Conservation (phyloP, 2,113 vertebrate species). For the Ciconia stormi region DNA sequence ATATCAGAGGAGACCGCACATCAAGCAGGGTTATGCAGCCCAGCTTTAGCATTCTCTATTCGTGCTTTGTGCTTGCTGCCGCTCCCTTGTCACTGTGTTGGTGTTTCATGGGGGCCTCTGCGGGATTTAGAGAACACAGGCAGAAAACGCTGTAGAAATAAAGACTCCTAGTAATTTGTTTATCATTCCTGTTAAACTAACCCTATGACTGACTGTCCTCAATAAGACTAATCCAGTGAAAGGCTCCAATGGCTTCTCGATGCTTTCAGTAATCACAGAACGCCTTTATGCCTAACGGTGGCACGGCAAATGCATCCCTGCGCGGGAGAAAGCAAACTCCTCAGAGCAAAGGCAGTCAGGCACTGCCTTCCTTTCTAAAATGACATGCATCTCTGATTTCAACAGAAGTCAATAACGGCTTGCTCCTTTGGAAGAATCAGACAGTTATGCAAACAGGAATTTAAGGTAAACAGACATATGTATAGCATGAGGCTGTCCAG, state of each 20-base stretch:
- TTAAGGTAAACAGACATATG: neutral
- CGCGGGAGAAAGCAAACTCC: neutral
- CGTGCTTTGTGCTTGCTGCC: conserved; percentile 8
- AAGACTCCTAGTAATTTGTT: neutral
- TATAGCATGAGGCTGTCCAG: neutral
- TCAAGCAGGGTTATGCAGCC: conserved; percentile 48
- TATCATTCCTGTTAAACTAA: neutral
- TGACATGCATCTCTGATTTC: neutral
- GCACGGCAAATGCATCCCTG: neutral
- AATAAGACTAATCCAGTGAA: neutral
- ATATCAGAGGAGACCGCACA: conserved; percentile 67
- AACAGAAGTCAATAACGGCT: rapidly evolving
- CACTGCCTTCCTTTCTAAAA: neutral
- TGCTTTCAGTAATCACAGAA: neutral
- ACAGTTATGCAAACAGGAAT: neutral
- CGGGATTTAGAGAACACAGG: neutral
- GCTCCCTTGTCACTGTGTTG: neutral
- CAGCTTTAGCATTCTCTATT: conserved; percentile 28
- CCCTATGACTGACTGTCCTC: neutral
- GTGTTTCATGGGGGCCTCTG: neutral
- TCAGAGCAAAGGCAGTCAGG: neutral
- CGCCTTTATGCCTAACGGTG: rapidly evolving
- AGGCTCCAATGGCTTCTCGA: rapidly evolving
- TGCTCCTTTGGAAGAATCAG: neutral
- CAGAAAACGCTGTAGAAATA: neutral